phyloP scores from a whole-genome alignment of 2,888 invertebrate genomes.

The Lithosia quadra region DNA sequence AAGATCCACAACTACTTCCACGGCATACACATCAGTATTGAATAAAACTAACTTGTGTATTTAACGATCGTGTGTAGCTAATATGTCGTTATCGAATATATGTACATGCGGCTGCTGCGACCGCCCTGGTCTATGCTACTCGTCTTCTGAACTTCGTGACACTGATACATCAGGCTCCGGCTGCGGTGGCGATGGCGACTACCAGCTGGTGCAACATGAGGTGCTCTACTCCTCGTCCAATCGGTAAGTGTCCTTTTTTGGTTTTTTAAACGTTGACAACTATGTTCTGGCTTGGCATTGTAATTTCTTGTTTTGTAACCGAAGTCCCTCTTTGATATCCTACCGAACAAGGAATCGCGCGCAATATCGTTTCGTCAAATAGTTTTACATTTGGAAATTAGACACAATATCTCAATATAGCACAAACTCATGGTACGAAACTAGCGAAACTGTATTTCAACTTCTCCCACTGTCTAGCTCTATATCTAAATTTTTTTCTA shows the following conservation, averaged over 20 bases:
- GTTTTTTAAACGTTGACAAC: background rate
- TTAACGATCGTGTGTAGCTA: slow-evolving; percentile 49
- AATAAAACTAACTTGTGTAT: slow-evolving; percentile 26
- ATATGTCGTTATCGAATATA: slow-evolving; percentile 61
- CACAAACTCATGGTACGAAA: too few relatives aligned
- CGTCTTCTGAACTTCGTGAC: slow-evolving; percentile 53
- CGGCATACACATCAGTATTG: slow-evolving; percentile 5
- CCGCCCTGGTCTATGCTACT: slow-evolving; percentile 33
- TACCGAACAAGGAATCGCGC: too few relatives aligned
- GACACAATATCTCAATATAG: too few relatives aligned
- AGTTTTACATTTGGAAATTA: too few relatives aligned
- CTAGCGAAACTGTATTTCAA: too few relatives aligned
- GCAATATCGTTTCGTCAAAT: too few relatives aligned
- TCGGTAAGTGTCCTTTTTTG: slow-evolving; percentile 87
- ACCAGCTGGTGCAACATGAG: slow-evolving; percentile 99
- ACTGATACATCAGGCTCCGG: slow-evolving; percentile 88
- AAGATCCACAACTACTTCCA: slow-evolving; percentile 11
- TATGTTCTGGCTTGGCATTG: background rate
- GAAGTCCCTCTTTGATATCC: too few relatives aligned
- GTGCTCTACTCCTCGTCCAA: slow-evolving; percentile 98
- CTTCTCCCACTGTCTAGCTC: too few relatives aligned
- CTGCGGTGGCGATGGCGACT: slow-evolving; percentile 98
- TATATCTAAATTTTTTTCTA: too few relatives aligned
- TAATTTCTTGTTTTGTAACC: background rate
- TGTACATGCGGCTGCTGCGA: slow-evolving; percentile 68